A percentile compares a stretch with the other conserved stretches of the same genome.
These are phyloP conservation scores for Macroglossus sobrinus DNA, from an alignment of 2,113 vertebrate genomes.

Conservation along the genomic window DNA sequence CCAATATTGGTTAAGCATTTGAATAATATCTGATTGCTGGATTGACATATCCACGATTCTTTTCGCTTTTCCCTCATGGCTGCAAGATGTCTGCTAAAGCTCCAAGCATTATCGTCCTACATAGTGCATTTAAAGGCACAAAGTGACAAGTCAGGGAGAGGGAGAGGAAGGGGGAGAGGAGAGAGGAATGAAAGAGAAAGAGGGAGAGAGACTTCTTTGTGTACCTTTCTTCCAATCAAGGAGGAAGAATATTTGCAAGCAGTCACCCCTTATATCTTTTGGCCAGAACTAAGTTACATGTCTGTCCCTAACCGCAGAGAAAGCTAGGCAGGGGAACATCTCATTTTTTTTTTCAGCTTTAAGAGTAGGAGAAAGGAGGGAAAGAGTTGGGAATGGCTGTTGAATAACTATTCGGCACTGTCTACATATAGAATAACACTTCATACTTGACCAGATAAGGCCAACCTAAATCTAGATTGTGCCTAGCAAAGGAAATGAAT, in stretches of 20 bases:
- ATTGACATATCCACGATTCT: neutral
- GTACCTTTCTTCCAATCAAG: neutral
- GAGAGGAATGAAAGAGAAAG: neutral
- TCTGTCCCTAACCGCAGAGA: neutral
- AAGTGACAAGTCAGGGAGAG: neutral
- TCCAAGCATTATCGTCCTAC: neutral
- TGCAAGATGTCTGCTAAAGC: constrained; percentile 20
- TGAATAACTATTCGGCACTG: neutral
- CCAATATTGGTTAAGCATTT: neutral
- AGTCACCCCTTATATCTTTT: neutral
- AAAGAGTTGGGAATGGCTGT: neutral
- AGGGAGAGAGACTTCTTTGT: neutral
- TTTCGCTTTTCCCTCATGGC: neutral
- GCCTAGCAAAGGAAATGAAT: neutral
- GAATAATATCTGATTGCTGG: neutral
- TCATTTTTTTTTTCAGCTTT: neutral
- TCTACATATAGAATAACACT: neutral
- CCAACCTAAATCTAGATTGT: neutral
- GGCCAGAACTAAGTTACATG: neutral
- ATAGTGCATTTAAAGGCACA: neutral
- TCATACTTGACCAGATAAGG: neutral
- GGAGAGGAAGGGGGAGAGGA: too few species aligned
- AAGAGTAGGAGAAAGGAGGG: neutral
- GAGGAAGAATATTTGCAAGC: neutral
- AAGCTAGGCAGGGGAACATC: neutral